A percentile compares a stretch with the other conserved stretches of the same genome.
These are phyloP conservation scores for Phataginus tetradactyla DNA, from an alignment of 2,797 vertebrate species.

Conservation along the genomic window DNA sequence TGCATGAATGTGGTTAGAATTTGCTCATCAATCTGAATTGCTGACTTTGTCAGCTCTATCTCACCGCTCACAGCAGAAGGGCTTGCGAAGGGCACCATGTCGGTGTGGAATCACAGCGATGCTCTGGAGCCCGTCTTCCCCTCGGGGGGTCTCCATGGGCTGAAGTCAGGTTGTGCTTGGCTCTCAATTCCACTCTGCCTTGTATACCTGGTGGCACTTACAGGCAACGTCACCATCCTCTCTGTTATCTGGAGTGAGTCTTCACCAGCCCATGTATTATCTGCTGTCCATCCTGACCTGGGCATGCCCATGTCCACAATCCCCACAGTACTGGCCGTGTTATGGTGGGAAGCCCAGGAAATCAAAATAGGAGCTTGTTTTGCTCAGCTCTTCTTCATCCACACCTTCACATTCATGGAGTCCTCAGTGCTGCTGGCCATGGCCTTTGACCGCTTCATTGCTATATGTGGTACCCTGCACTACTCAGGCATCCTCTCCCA, in stretches of 20 bases:
- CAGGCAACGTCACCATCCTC: not conserved
- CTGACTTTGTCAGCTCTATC: not conserved
- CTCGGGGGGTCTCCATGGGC: not conserved
- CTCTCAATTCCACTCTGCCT: not conserved
- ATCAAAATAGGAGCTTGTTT: not conserved
- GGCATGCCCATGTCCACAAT: not conserved
- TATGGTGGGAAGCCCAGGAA: not conserved
- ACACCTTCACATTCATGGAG: constrained; percentile 1
- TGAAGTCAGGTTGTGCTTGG: not conserved
- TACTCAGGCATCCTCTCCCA: constrained; percentile 81
- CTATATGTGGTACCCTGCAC: constrained; percentile 57
- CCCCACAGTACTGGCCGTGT: not conserved
- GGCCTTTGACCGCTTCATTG: not conserved
- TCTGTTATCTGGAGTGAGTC: not conserved
- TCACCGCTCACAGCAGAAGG: not conserved
- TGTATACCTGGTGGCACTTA: not conserved
- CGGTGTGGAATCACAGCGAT: not conserved
- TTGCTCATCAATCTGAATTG: not conserved
- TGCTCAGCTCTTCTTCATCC: not conserved
- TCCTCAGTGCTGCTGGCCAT: not conserved
- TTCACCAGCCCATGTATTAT: not conserved
- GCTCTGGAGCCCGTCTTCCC: not conserved
- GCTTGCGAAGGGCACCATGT: not conserved
- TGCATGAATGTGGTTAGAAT: not conserved
- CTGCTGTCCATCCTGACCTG: no score